These are phyloP conservation scores for Drosophila bocki DNA, from an alignment of 1,140 invertebrate genomes.

Conservation along the genomic window DNA sequence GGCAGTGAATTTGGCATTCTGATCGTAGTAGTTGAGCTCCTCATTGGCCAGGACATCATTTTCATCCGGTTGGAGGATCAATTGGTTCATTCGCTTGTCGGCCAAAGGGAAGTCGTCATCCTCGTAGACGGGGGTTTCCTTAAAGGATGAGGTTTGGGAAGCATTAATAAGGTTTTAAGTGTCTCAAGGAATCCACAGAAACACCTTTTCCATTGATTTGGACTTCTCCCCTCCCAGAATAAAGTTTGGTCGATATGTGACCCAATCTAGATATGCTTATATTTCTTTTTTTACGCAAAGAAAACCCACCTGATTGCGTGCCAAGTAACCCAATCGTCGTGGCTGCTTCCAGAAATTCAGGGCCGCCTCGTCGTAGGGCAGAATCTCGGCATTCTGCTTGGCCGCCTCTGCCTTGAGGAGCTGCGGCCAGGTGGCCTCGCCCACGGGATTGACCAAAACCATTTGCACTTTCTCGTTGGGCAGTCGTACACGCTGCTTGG, in stretches of 20 bases:
- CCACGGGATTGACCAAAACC: constrained; percentile 91
- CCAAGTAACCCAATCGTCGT: constrained; percentile 53
- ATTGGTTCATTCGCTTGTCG: constrained; percentile 78
- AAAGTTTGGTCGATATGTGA: constrained; percentile 9
- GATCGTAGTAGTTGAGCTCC: constrained; percentile 67
- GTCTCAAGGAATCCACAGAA: neutral
- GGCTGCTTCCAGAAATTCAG: constrained; percentile 82
- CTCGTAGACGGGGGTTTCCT: constrained; percentile 69
- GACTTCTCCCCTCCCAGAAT: neutral
- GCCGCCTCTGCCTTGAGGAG: constrained; percentile 80
- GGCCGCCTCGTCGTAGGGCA: constrained; percentile 58
- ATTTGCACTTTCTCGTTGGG: constrained; percentile 88
- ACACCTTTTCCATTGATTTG: neutral
- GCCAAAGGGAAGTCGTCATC: constrained; percentile 77
- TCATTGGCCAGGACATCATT: constrained; percentile 84
- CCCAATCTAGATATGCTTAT: neutral
- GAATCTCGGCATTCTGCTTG: constrained; percentile 57
- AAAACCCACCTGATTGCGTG: constrained; percentile 49
- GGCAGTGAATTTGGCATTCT: constrained; percentile 77
- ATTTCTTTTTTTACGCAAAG: neutral
- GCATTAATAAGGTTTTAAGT: neutral
- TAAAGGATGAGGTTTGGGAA: neutral
- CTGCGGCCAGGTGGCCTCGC: constrained; percentile 86
- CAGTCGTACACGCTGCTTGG: constrained; percentile 87
- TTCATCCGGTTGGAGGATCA: constrained; percentile 82